Evolutionary conservation across 2,797 vertebrate genomes (phyloP).

Genomic region (Morus bassanus): DNA sequence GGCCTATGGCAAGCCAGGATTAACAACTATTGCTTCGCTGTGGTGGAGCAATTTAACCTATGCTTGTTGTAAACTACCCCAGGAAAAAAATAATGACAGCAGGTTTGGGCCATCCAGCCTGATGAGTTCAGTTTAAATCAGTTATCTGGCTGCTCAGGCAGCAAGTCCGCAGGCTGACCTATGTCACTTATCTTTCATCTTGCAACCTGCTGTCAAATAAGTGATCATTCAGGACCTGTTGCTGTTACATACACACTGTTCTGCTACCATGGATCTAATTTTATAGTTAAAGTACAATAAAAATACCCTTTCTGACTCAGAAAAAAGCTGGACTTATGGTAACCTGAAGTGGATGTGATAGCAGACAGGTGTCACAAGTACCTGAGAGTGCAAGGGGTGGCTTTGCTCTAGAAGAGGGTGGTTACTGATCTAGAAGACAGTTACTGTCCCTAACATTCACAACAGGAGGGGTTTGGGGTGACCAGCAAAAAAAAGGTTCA

Average conservation of each 20-base stretch:
- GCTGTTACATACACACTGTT: not conserved
- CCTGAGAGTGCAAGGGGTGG: not conserved
- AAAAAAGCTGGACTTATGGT: not conserved
- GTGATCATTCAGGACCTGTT: not conserved
- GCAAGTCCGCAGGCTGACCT: not conserved
- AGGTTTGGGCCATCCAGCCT: not conserved
- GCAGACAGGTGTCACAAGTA: not conserved
- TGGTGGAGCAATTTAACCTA: not conserved
- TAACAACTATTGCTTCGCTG: not conserved
- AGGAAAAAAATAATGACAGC: not conserved
- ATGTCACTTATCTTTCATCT: not conserved
- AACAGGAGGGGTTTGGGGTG: not conserved
- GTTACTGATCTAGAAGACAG: not conserved
- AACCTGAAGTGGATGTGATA: not conserved
- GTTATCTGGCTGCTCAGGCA: not conserved
- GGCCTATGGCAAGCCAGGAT: not conserved
- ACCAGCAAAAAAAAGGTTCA: not conserved
- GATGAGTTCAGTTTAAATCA: not conserved
- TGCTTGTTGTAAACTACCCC: not conserved
- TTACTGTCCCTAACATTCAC: not conserved
- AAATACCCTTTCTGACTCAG: not conserved
- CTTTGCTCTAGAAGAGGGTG: not conserved
- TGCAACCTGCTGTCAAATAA: not conserved
- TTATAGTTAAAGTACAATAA: not conserved
- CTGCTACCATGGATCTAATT: not conserved